A percentile compares a stretch with the other conserved stretches of the same genome.
phyloP scores from a whole-genome alignment of 2,797 vertebrate genomes.

The Sebastolobus altivelis region DNA sequence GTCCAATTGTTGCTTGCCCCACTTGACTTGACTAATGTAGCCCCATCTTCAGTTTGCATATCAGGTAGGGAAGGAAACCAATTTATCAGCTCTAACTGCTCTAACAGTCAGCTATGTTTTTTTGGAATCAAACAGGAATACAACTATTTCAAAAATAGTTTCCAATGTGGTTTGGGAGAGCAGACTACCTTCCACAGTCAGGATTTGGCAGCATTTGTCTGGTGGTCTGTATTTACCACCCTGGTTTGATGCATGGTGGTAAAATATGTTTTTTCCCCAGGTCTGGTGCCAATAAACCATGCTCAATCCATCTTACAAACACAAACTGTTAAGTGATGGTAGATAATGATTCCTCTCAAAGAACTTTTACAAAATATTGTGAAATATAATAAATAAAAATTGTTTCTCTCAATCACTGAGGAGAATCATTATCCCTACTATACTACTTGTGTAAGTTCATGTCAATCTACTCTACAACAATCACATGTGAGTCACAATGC shows the following conservation, averaged over 20 bases:
- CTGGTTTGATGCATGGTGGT: conserved; percentile 11
- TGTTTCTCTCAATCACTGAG: conserved; percentile 25
- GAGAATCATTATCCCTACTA: conserved; percentile 63
- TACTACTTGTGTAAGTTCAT: conserved; percentile 22
- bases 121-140: neutral
- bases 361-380: neutral
- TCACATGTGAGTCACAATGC: conserved; percentile 56
- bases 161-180: neutral
- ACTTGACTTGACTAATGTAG: neutral
- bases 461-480: conserved; percentile 48
- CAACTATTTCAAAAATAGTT: too few relatives aligned
- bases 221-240: conserved; percentile 12
- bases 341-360: conserved; percentile 68
- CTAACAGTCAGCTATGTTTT: too few relatives aligned
- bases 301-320: conserved; percentile 41
- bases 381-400: neutral
- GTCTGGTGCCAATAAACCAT: conserved; percentile 65
- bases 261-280: conserved; percentile 45
- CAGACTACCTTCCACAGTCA: conserved; percentile 22
- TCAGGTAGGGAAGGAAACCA: neutral
- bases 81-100: neutral
- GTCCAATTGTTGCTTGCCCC: neutral
- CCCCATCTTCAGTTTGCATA: neutral
- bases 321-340: conserved; percentile 33
- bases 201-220: conserved; percentile 50